These are phyloP conservation scores for Lepidurus packardi DNA, from an alignment of 1,140 invertebrate genomes.

Conservation along the genomic window DNA sequence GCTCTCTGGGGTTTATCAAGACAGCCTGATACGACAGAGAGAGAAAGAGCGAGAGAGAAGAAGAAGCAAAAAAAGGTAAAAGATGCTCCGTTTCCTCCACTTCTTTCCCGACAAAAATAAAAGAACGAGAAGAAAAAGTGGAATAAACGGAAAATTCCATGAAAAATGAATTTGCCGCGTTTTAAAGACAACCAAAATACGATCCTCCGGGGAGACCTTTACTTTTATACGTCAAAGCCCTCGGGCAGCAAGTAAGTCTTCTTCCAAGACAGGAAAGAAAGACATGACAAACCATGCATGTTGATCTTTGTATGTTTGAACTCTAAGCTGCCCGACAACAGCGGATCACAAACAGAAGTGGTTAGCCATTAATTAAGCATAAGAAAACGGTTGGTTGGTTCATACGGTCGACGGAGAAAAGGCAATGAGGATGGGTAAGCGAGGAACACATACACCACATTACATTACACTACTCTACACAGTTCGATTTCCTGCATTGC, in stretches of 20 bases:
- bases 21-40: neutral
- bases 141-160: too few relatives aligned
- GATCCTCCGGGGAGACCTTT: too few relatives aligned
- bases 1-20: conserved; percentile 8
- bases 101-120: neutral
- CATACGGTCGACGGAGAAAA: too few relatives aligned
- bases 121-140: neutral
- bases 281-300: neutral
- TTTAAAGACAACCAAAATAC: too few relatives aligned
- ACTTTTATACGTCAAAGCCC: too few relatives aligned
- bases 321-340: neutral
- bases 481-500: too few relatives aligned
- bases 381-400: neutral
- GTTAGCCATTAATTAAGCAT: conserved; percentile 1
- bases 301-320: neutral
- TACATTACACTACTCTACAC: too few relatives aligned
- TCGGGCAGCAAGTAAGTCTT: neutral
- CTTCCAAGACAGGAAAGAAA: neutral
- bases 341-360: neutral
- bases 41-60: neutral
- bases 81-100: neutral
- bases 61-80: neutral
- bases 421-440: too few relatives aligned
- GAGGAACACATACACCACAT: too few relatives aligned
- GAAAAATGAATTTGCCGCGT: too few relatives aligned